Evolutionary conservation across 2,113 vertebrate species (phyloP), one percentile per base, ranked within the genome.

Genomic region (human (Homo sapiens)): DNA sequence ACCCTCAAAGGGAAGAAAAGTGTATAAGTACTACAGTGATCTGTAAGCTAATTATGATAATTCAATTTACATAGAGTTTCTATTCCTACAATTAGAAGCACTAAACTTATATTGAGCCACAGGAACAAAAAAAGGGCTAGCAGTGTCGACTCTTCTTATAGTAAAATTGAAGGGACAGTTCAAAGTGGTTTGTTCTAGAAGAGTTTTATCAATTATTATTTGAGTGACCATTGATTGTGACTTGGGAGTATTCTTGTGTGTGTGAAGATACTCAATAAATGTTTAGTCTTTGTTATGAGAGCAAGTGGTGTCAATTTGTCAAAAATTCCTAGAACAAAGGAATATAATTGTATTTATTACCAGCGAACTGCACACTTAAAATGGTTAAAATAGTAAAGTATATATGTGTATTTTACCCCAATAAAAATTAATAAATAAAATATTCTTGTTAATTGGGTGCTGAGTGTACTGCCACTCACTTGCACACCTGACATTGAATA

Each of bases 201-300:
- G 17, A 75, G 23, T 79, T 68, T 8, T 8, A 38, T 68, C 55
- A 81, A 27, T 52, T 82, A 11, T 59, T 76, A 35, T 73, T 35
- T 72, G 40, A 96, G 75, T 50, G 57, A 86, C 23, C 40, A 76
- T 30, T 35, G 80, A 82, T 38, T 82, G 23, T 45, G 78, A 81
- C 57, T 48, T 61, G n/a, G 50, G 61, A 59, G 73, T 16, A 61
- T 35, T 64, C 35, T 85, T 35, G 22, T 13, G 10, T 68, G 18
- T 68, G 30, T 76, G 7, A 91, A 92, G 78, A 70, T 70, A 81
- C 14, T 93, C 50, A 64, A 59, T 61, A n/a, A 52, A 43, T 61
- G 23, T 50, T 35, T 75, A 68, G 35, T 7, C 55, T 89, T 93
- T 57, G 32, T 80, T 78, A 76, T 35, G 50, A 82, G 32, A 76